Evolutionary conservation across 2,888 invertebrate species (phyloP).

Genomic region (Nephrotoma flavescens): DNA sequence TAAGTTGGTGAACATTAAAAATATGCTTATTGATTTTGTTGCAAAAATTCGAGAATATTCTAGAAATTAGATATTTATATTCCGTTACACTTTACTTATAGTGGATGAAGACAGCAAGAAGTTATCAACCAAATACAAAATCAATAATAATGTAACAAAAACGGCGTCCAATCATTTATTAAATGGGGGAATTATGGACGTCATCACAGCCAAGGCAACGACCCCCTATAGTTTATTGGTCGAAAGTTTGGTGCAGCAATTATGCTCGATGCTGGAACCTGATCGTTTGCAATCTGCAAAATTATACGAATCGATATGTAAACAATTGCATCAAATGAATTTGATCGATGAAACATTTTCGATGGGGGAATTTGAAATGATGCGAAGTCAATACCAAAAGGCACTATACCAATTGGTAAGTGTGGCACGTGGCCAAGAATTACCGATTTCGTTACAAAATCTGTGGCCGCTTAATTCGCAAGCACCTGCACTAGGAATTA

Average conservation of each 20-base stretch:
- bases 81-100: neutral
- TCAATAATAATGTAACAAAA: neutral
- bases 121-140: neutral
- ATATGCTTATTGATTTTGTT: neutral
- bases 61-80: neutral
- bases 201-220: slow-evolving; percentile 25
- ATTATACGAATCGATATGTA: slow-evolving; percentile 51
- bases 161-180: neutral
- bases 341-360: slow-evolving; percentile 54
- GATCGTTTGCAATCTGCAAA: slow-evolving; percentile 41
- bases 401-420: slow-evolving; percentile 48
- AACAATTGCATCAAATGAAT: slow-evolving; percentile 49
- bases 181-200: slow-evolving; percentile 7
- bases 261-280: slow-evolving; percentile 48
- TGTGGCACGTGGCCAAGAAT: slow-evolving; percentile 40
- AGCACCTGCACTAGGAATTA: slow-evolving; percentile 22
- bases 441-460: slow-evolving; percentile 34
- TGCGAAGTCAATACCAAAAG: slow-evolving; percentile 51
- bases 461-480: slow-evolving; percentile 37
- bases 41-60: slow-evolving; percentile 1
- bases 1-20: slow-evolving; percentile 11
- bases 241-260: slow-evolving; percentile 52
- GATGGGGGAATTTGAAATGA: slow-evolving; percentile 52
- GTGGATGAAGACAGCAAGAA: neutral
- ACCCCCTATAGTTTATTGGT: slow-evolving; percentile 53